phyloP scores from a whole-genome alignment of 1,140 invertebrate genomes.

The Cardiocondyla obscurior region DNA sequence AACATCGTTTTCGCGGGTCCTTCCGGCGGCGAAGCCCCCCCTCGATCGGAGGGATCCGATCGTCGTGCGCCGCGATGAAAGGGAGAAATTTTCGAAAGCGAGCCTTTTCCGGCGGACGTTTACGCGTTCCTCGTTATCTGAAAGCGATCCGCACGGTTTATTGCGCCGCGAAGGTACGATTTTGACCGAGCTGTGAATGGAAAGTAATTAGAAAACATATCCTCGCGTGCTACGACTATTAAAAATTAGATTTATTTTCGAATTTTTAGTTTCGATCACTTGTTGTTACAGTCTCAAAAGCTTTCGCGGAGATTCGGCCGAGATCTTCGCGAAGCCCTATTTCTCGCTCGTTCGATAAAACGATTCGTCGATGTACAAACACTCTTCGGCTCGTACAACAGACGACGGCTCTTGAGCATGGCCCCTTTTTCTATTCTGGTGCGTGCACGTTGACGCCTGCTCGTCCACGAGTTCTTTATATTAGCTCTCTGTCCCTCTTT shows the following conservation, averaged over 20 bases:
- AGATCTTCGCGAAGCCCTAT: neutral
- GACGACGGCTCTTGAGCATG: slow-evolving; percentile 65
- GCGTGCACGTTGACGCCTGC: slow-evolving; percentile 46
- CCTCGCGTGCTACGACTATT: neutral
- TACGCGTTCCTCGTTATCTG: slow-evolving; percentile 5
- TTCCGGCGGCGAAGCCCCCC: neutral
- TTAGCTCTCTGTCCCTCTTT: slow-evolving; percentile 15
- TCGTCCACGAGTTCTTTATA: slow-evolving; percentile 29
- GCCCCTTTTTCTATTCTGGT: slow-evolving; percentile 59
- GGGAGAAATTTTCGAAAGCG: slow-evolving; percentile 72
- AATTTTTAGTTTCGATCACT: neutral
- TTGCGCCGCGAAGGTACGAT: neutral
- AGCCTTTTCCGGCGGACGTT: slow-evolving; percentile 27
- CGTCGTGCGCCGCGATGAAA: slow-evolving; percentile 25
- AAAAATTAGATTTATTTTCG: neutral
- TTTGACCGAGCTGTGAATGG: neutral
- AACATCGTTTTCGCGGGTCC: slow-evolving; percentile 26
- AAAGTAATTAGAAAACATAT: too few species aligned
- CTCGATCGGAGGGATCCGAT: neutral
- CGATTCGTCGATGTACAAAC: slow-evolving; percentile 59
- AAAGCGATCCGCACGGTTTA: neutral
- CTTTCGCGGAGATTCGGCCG: neutral
- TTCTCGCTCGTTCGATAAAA: slow-evolving; percentile 54
- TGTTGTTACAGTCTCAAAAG: neutral
- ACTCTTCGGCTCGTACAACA: slow-evolving; percentile 55